Evolutionary conservation across 2,888 invertebrate genomes (phyloP), one percentile per base, ranked within the genome.

Genomic region (Drosophila nigricruria): DNA sequence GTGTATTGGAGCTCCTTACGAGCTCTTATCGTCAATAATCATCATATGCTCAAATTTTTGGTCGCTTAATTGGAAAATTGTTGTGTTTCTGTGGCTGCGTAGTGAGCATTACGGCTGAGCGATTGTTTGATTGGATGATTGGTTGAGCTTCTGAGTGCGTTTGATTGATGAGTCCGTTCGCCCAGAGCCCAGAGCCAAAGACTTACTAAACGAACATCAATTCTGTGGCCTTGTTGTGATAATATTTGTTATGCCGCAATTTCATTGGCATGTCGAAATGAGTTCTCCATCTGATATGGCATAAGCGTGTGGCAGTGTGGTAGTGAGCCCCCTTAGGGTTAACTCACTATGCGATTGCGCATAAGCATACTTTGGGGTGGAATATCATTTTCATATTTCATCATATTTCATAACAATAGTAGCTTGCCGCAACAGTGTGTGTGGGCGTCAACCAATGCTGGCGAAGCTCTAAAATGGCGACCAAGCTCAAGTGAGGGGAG

Each of bases 51-150:
- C 80, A 88, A 89, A 91, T 90, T 92, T 90, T 90, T 86, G 87
- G 87, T 90, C 88, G 86, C 83, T 89, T 92, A 91, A 92, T 92
- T 92, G 90, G 92, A 91, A 92, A 92, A 92, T 91, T 92, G 91
- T 91, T 92, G 90, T 92, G 89, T 84, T 91, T 87, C 47, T 81
- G 82, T 86, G 66, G 79, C 61, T 65, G 52, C 42, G 62, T 54
- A 57, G 70, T 68, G 67, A 61, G 57, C 77, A 81, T 80, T 83
- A 84, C 88, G 84, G 72, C 84, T 89, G 88, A 82, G 70, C 73
- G 89, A 80, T 73, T 88, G 89, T 71, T 56, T 63, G 82, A 86
- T 72, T 80, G 87, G 74, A 77, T 81, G 82, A 88, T 77, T 88
- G 82, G 77, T 79, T 82, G 82, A 70, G 66, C 79, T 64, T 54